Evolutionary conservation across 2,113 vertebrate species (phyloP), one percentile per base, ranked within the genome.

Genomic region (Dipodomys ordii): DNA sequence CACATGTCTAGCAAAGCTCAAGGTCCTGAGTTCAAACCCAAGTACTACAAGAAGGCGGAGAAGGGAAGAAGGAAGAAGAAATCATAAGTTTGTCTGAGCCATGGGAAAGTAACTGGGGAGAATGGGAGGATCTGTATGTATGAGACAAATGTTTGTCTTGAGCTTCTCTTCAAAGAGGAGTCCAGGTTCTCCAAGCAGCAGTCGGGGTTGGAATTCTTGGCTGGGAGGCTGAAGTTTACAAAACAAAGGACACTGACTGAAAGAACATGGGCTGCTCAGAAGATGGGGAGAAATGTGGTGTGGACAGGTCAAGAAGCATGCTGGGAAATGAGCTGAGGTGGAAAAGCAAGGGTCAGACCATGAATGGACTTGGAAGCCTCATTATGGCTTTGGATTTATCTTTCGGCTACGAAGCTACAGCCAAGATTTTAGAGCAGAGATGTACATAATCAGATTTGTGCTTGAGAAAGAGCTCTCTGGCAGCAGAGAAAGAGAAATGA

Each of bases 361-460:
- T 85, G 95, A 96, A 93, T 88, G 95, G 92, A 88, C 78, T 94
- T 64, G 65, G 90, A 94, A 84, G 92, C 62, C 78, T 91, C 44
- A 53, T 95, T 93, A 96, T 71, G 85, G 87, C 90, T 92, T 95
- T 20, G 88, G 92, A 93, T 93, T 93, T 95, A 86, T 97, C 94
- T 93, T 92, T 89, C 84, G 87, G 83, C 95, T 74, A 92, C 65
- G 19, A 90, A 71, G 92, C 94, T 74, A 74, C 85, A 53, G 96
- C 92, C 92, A 95, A 96, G 95, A 94, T 83, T 95, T 95, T 94
- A 95, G 90, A 92, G 94, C 93, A 96, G 90, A 95, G 92, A 97
- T 87, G 95, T 49, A 28, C 89, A 44, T 96, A 97, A 97, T 97
- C 95, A 80, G 90, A 97, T 97, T 97, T 97, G 95, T 76, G 97